Evolutionary conservation across 1,140 invertebrate genomes (phyloP), one percentile per base, ranked within the genome.

Genomic region (Coptotermes formosanus): DNA sequence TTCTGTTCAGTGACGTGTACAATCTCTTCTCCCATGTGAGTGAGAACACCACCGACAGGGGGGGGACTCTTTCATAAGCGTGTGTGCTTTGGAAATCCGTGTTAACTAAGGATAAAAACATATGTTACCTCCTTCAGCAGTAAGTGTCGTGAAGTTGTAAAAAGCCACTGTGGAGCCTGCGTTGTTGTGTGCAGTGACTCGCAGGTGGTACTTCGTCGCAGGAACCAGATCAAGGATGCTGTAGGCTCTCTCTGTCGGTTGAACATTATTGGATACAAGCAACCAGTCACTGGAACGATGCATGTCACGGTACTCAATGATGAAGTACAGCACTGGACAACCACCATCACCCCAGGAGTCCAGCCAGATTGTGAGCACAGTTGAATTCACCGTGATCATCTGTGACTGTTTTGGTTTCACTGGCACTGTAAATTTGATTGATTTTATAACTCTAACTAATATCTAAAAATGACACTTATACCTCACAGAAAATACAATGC

Each of bases 171-270:
- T 97, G 82, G 95, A 96, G 0, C 98, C 98, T 0, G 97, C 97
- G 90, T 98, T 97, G 90, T 98, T 99, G 90, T 97, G 95, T 0
- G 97, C 97, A 0, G 96, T 96, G 83, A 98, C 95, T 87, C 95
- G 94, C 52, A 99, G 93, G 87, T 96, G 95, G 90, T 99, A 98
- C 89, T 95, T 95, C 0, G 96, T 97, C n/a, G 94, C 96, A 0
- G 97, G 95, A 59, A 94, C 93, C 23, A 99, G 91, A 86, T 97
- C 96, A 59, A 94, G 92, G 75, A 97, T 93, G 86, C 95, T 96
- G 89, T 95, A 96, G 43, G 96, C 95, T 85, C 96, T 93, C 89
- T 97, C 94, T 3, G 93, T 95, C 32, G 95, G 93, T 89, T 95
- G 94, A 83, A 96, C 94, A 87, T 95, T 94, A 90, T 95, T 96